phyloP scores from a whole-genome alignment of 2,113 vertebrate species.

The Sinocyclocheilus grahami region DNA sequence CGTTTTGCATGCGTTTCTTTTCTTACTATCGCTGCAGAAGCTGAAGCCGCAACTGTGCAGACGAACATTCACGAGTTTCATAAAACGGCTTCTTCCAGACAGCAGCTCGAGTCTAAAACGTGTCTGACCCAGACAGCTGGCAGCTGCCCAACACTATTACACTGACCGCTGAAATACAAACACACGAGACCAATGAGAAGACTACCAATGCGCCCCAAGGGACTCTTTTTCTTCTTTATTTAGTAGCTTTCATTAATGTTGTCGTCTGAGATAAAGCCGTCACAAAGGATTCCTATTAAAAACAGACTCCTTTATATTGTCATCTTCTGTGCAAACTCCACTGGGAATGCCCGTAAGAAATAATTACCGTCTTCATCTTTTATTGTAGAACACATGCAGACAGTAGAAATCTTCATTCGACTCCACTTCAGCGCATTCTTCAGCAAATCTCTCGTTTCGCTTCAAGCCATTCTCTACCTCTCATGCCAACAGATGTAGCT shows the following conservation, averaged over 20 bases:
- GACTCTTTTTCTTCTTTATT: neutral
- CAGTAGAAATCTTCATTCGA: constrained; percentile 82
- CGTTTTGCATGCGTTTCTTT: constrained; percentile 1
- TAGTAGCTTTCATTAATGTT: constrained; percentile 3
- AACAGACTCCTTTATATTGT: neutral
- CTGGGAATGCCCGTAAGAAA: constrained; percentile 24
- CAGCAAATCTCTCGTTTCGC: constrained; percentile 68
- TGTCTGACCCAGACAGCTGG: constrained; percentile 96
- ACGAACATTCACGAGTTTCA: constrained; percentile 41
- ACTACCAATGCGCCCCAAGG: neutral
- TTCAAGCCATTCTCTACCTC: constrained; percentile 66
- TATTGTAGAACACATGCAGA: constrained; percentile 75
- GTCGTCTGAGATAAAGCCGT: neutral
- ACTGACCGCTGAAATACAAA: constrained; percentile 87
- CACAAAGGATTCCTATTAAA: constrained; percentile 5
- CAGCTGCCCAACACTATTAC: constrained; percentile 85
- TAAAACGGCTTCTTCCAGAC: constrained; percentile 87
- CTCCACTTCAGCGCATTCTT: constrained; percentile 76
- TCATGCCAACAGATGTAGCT: constrained; percentile 75
- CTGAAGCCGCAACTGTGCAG: constrained; percentile 12
- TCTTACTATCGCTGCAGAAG: constrained; percentile 7
- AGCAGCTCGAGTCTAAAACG: constrained; percentile 89
- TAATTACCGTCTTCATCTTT: constrained; percentile 89
- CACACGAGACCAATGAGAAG: constrained; percentile 12
- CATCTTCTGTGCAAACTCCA: neutral